Evolutionary conservation across 2,113 vertebrate genomes (phyloP), one percentile per base, ranked within the genome.

Genomic region (Pogona vitticeps): DNA sequence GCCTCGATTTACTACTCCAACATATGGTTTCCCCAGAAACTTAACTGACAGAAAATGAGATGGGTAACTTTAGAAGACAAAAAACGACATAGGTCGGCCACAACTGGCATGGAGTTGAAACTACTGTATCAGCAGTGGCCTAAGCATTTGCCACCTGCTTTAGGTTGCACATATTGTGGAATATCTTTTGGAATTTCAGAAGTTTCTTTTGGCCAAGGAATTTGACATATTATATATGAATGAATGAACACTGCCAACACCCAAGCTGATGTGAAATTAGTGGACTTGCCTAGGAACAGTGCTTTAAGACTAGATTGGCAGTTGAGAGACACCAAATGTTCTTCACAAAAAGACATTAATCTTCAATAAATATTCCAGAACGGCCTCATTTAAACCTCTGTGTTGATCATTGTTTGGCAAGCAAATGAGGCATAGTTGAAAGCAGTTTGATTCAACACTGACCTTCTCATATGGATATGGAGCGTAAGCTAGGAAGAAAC

Each of bases 401-500:
- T 92, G 92, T 85, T 91, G 86, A 87, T 89, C 91, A 87, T 59
- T 89, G 23, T 79, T 95, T 83, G 89, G 86, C 84, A 92, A 79
- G 75, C 67, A 83, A 89, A 21, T 76, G 85, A 76, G 77, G 85
- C 88, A 90, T 92, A 88, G 90, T 89, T 94, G 91, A 85, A 1
- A 42, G 75, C 70, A 83, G 68, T 86, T 70, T 77, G 68, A 77
- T 28, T 86, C 86, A 90, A 91, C 12, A 1, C 0, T 59, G 82
- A 81, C 81, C 76, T 90, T 87, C 84, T 89, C 86, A 88, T n/a
- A 87, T 82, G 61, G 87, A 77, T 78, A 65, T 33, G 88, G 76
- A 76, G 26, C 36, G 42, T 33, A 88, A 92, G 91, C 72, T 76
- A 82, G 80, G 87, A 84, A 90, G 76, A 76, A 88, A 91, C 78